Evolutionary conservation across 2,888 invertebrate genomes (phyloP), one percentile per base, ranked within the genome.

Genomic region (Stomorhina lunata): DNA sequence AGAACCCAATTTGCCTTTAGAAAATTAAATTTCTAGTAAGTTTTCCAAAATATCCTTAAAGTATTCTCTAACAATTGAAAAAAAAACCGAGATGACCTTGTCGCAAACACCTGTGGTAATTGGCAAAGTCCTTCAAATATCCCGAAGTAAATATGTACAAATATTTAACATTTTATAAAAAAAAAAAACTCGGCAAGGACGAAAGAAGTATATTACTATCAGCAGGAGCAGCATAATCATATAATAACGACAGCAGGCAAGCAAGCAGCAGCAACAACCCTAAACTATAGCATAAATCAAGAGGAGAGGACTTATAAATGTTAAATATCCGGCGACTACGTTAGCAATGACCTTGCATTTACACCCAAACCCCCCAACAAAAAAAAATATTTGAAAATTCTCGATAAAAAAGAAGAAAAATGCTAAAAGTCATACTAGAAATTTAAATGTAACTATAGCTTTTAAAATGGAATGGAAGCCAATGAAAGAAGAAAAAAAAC

Each of bases 61-160:
- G 57, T 55, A 4, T 22, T 27, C 1, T 45, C 45, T n/a, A 37
- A 10, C 10, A 37, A 32, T 12, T 57, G n/a, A 37, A 66, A 48
- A 55, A 53, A 25, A 53, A 66, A 71, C 40, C n/a, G 22, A 2
- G 29, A 53, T 40, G 68, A 71, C 82, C 79, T 82, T 82, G 71
- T 20, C 6, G 53, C 75, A 75, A 79, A 82, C 79, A 82, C 82
- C 82, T 82, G 82, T 82, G 71, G 66, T 65, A 66, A 73, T 73
- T 80, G 37, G 10, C 10, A 22, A 66, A 71, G 59, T 75, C 79
- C 82, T 82, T 82, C 59, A 71, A 43, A 82, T 50, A 66, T n/a
- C n/a, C 20, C 75, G 71, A 69, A 80, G 76, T 63, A 80, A 80
- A 80, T 65, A 71, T 65, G 61, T 66, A 80, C 68, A 80, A 80